These are phyloP conservation scores for Eira barbara DNA, from an alignment of 2,113 vertebrate genomes.

Conservation along the genomic window DNA sequence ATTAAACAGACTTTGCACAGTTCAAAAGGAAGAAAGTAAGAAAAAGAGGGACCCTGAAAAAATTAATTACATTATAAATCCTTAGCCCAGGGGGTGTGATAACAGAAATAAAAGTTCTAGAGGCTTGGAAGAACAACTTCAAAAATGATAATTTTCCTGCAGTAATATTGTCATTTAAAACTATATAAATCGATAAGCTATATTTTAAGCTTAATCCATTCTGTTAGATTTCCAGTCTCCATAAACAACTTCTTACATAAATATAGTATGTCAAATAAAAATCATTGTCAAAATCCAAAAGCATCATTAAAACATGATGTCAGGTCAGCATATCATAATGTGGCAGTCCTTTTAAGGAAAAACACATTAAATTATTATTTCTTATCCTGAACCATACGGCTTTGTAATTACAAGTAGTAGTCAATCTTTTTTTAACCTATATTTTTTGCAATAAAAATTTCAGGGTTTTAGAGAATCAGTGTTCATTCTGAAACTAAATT, in stretches of 20 bases:
- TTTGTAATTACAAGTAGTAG: neutral
- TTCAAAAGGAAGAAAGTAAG: neutral
- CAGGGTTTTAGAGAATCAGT: neutral
- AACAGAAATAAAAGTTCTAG: neutral
- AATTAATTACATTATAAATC: neutral
- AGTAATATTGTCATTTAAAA: neutral
- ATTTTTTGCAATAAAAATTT: neutral
- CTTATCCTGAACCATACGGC: neutral
- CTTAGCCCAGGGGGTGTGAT: neutral
- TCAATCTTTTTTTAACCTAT: neutral
- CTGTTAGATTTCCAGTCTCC: neutral
- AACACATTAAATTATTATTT: neutral
- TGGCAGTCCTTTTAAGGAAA: neutral
- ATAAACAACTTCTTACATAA: neutral
- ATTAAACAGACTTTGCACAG: neutral
- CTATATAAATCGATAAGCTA: neutral
- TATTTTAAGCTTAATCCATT: neutral
- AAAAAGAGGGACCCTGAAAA: neutral
- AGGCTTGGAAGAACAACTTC: neutral
- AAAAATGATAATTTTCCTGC: neutral
- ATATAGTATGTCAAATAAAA: neutral
- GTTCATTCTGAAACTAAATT: neutral
- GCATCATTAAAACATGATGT: neutral
- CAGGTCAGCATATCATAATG: neutral
- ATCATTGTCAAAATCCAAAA: neutral